A percentile compares a stretch with the other conserved stretches of the same genome.
Conservation (phyloP, 1,140 invertebrate species). For the Orussus abietinus region DNA sequence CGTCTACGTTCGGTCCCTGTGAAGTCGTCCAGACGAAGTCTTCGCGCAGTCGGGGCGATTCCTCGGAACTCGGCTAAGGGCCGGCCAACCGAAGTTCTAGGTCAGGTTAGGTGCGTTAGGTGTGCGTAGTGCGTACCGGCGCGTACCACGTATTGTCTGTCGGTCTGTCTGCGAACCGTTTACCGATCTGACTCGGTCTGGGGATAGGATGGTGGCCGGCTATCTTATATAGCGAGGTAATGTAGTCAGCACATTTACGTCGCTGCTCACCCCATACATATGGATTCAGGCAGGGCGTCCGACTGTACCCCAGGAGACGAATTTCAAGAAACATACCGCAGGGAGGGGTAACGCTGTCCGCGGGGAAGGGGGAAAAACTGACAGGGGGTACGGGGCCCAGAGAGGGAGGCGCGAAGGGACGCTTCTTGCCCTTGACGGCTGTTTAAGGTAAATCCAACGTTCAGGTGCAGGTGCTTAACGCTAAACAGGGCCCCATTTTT, state of each 20-base stretch:
- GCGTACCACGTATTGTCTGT: background rate
- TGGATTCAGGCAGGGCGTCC: slow-evolving; percentile 33
- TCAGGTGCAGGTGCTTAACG: too few relatives aligned
- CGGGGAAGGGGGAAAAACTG: slow-evolving; percentile 14
- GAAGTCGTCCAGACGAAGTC: too few relatives aligned
- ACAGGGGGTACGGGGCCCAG: background rate
- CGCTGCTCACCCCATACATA: slow-evolving; percentile 47
- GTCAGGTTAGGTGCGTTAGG: too few relatives aligned
- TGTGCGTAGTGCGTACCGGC: background rate
- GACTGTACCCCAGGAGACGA: slow-evolving; percentile 26
- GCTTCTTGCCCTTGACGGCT: slow-evolving; percentile 34
- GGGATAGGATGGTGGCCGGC: slow-evolving; percentile 41
- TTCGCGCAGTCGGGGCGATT: too few relatives aligned
- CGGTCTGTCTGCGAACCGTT: slow-evolving; percentile 36
- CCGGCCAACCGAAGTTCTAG: too few relatives aligned
- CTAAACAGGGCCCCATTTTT: too few relatives aligned
- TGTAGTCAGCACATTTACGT: slow-evolving; percentile 51
- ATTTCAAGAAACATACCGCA: slow-evolving; percentile 29
- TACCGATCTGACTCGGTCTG: slow-evolving; percentile 47
- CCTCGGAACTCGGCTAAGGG: too few relatives aligned
- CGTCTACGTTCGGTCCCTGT: too few relatives aligned
- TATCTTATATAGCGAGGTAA: slow-evolving; percentile 49
- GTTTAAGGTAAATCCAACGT: slow-evolving; percentile 31
- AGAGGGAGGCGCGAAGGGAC: slow-evolving; percentile 25
- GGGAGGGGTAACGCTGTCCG: slow-evolving; percentile 11